Conservation (phyloP, 2,888 invertebrate species). For the Lochmaea crataegi region DNA sequence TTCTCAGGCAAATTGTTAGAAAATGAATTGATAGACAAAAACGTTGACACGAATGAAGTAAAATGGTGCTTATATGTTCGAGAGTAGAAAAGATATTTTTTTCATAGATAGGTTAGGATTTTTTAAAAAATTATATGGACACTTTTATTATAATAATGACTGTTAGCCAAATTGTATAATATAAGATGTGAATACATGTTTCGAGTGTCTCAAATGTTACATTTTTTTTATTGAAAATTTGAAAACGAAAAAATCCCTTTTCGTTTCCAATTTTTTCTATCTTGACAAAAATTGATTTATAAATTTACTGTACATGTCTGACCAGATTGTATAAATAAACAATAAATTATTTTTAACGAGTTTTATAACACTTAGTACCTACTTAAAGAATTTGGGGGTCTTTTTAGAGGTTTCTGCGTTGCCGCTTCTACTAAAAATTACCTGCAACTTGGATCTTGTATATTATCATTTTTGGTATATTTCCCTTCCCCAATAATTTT, state of each 20-base stretch:
- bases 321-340: conserved; percentile 5
- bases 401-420: too few relatives aligned
- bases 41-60: conserved; percentile 22
- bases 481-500: too few relatives aligned
- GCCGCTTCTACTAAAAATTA: too few relatives aligned
- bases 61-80: conserved; percentile 23
- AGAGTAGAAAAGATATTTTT: conserved; percentile 28
- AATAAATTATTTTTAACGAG: not conserved
- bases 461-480: too few relatives aligned
- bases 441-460: too few relatives aligned
- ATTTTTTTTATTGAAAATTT: conserved; percentile 15
- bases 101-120: conserved; percentile 27
- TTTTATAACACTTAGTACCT: not conserved
- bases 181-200: conserved; percentile 23
- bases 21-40: not conserved
- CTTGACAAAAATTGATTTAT: not conserved
- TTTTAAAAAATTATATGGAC: conserved; percentile 14
- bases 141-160: conserved; percentile 32
- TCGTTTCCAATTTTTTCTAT: not conserved
- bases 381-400: too few relatives aligned
- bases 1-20: not conserved
- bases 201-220: conserved; percentile 13
- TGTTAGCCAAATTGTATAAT: conserved; percentile 34
- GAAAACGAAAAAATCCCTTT: conserved; percentile 1
- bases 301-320: not conserved